Base-by-base conservation (phyloP, 1,140 invertebrate species). In the Apis cerana region DNA sequence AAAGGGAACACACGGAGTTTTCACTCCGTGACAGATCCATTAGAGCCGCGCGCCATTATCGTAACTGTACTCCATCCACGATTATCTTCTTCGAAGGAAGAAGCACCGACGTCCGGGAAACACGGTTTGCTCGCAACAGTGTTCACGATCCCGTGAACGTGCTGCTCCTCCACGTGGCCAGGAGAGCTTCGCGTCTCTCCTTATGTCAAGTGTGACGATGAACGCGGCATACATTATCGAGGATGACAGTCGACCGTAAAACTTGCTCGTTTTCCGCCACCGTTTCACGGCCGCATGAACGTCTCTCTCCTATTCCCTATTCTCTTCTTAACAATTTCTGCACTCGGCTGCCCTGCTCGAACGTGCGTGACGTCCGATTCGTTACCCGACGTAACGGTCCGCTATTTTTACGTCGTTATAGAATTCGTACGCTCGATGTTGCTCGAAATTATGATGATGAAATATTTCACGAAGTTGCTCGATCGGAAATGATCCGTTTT, bases 1-100 rank as follows among this genome's bases (percentile, higher is more conserved):
- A 33, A 33, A 33, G 33, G 33, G 33, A 7, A 7, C 33, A 43
- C 33, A 19, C 8, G 15, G 7, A 9, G 91, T 89, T 92, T 92
- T 93, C 91, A 85, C 88, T 91, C 77, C 65, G 10, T 0, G 15
- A 21, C 65, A 27, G 68, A 72, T 27, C 56, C 83, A 90, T 91
- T 88, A 90, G 88, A 89, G 87, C 82, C 85, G 86, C 85, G 86
- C 74, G 89, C 84, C 84, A 91, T 89, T 90, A 91, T 90, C 76
- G 58, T 70, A 72, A 87, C 89, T 48, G 82, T 92, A 93, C 91
- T 91, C 72, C 27, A 90, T 85, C 72, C 27, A 33, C 86, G 88
- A 54, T 83, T 58, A 7, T 8, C 77, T 83, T 76, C 61, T n/a
- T 59, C n/a, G 62, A 64, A 80, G 85, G 76, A 88, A 86, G 75